Base-by-base conservation (phyloP, 2,888 invertebrate genomes). In the Phortica okadai region DNA sequence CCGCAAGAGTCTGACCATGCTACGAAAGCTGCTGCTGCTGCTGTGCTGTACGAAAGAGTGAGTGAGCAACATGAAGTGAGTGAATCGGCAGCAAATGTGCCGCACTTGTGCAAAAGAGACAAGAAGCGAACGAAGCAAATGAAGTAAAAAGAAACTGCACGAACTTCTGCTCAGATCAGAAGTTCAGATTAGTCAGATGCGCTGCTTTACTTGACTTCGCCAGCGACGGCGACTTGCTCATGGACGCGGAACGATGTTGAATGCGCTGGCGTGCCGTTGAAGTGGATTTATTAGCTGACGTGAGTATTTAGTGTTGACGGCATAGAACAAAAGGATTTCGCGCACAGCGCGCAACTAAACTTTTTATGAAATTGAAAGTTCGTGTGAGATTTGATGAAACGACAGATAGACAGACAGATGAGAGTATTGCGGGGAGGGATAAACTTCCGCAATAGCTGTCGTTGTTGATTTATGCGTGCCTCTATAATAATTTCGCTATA, bases 241-340 rank as follows among this genome's bases (percentile, higher is more conserved):
- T 41, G 42, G 56, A 50, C 11, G 25, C 21, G 11, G 54, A 42
- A 14, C 66, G 21, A 41, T 7, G 72, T 54, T 11, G 79, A 79
- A 70, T 77, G 72, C 72, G 56, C 70, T 73, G 70, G 84, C 79
- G 78, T 78, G 56, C 79, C 82, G 84, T 83, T 89, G 88, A 89
- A 88, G 88, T 90, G 85, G 89, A 90, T 90, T 90, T 90, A 90
- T 89, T 88, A 87, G 89, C 84, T 90, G 90, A 90, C 90, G 90
- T 89, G 89, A 88, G 90, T 89, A 88, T 90, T 90, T 90, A 90
- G 90, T 87, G 90, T 83, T 90, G 89, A 90, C 90, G 89, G 89
- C 87, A 82, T 85, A 90, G 89, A 90, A 89, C 89, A 90, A 90
- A 86, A 83, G 83, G 81, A 83, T 79, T 81, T 76, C 66, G 8